phyloP scores from a whole-genome alignment of 1,140 invertebrate genomes.

The Sitobion miscanthi region DNA sequence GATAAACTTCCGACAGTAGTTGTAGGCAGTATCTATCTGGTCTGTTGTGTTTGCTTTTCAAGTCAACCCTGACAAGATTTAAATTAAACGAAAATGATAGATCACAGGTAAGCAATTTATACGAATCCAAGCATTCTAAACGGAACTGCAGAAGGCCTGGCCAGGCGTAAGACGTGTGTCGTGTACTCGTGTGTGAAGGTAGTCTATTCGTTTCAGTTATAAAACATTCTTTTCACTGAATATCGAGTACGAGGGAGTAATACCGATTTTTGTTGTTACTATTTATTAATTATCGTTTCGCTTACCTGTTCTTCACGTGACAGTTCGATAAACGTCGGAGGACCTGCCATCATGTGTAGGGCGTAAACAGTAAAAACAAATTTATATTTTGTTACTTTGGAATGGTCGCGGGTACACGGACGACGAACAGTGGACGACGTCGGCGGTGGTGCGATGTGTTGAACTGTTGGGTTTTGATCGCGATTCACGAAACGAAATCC shows the following conservation, averaged over 20 bases:
- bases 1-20: neutral
- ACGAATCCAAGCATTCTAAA: neutral
- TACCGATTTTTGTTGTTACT: too few species aligned
- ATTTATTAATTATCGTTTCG: neutral
- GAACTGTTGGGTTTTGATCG: neutral
- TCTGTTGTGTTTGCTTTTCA: neutral
- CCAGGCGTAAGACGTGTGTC: neutral
- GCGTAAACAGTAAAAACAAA: neutral
- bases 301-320: conserved; percentile 51
- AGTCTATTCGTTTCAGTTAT: neutral
- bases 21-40: neutral
- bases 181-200: neutral
- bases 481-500: neutral
- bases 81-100: too few species aligned
- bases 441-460: neutral
- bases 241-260: too few species aligned
- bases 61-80: neutral
- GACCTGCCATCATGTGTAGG: conserved; percentile 22
- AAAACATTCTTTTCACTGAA: neutral
- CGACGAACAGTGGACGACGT: neutral
- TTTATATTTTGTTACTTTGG: neutral
- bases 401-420: neutral
- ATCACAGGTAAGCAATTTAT: neutral
- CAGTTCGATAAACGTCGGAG: conserved; percentile 52
- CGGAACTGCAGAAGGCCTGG: neutral